Base-by-base conservation (phyloP, 2,888 invertebrate genomes). In the Lathronympha strigana region DNA sequence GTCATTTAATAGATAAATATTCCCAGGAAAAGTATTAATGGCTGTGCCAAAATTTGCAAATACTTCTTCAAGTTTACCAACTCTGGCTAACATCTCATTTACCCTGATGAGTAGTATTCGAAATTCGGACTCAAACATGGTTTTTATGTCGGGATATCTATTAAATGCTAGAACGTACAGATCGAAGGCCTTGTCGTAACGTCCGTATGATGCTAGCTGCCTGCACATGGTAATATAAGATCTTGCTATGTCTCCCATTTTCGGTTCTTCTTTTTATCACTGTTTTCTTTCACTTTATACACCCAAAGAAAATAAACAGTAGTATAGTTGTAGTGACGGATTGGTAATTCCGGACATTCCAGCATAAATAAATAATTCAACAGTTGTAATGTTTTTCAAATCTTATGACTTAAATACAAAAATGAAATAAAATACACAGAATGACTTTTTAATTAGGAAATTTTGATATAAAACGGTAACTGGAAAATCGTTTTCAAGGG, bases 31-130 rank as follows among this genome's bases (percentile, higher is more conserved):
- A 0, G 74, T 55, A 28, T 71, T 72, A 0, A 84, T 66, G 1
- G 86, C 88, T 33, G 76, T 76, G 4, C 74, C 74, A 66, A 85
- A 89, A 69, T 87, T 87, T 0, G 61, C 50, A 55, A 90, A 87
- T 57, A 90, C 81, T 5, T 85, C 82, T 61, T 84, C 82, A 40
- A 82, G 75, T 68, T 81, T 81, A 58, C 80, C 75, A 9, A 74
- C 68, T 0, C 69, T 63, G 0, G 71, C 72, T 21, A 87, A 71
- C 1, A 79, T 61, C 49, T 80, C 79, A 55, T 84, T 88, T 0
- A 83, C 68, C 47, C 70, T 76, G 38, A 70, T 75, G 17, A 88
- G 72, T 0, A 82, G 73, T 0, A 58, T 50, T 3, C 84, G 80
- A 70, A 90, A 87, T 67, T 90, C 90, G 0, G 61, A 19, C 68